Evolutionary conservation across 1,140 invertebrate genomes (phyloP).

Genomic region (Cyclina sinensis): DNA sequence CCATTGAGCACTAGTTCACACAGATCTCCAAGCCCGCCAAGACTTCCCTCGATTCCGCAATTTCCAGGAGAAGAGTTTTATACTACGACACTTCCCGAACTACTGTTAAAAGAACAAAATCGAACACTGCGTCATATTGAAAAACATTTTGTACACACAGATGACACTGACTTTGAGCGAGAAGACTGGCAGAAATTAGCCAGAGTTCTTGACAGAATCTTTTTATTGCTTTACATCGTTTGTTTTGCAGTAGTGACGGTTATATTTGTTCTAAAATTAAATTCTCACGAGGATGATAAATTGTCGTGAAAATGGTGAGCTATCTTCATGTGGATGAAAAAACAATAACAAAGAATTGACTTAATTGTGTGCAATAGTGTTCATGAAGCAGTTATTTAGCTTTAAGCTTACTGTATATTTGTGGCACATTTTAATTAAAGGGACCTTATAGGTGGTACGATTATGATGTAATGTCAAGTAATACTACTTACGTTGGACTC

Average conservation of each 20-base stretch:
- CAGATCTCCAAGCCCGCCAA: not conserved
- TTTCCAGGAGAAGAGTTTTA: not conserved
- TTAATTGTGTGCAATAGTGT: too few species aligned
- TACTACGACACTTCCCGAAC: not conserved
- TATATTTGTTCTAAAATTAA: slow-evolving; percentile 12
- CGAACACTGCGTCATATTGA: slow-evolving; percentile 12
- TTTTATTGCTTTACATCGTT: slow-evolving; percentile 15
- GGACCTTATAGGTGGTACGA: too few species aligned
- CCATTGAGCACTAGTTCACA: not conserved
- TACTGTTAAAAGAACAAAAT: slow-evolving; percentile 1
- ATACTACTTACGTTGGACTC: too few species aligned
- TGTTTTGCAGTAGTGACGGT: slow-evolving; percentile 6
- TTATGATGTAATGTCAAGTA: too few species aligned
- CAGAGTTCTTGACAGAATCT: slow-evolving; percentile 33
- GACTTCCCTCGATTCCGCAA: not conserved
- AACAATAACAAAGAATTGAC: too few species aligned
- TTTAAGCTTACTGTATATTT: too few species aligned
- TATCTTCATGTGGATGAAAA: too few species aligned
- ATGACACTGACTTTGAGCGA: slow-evolving; percentile 3
- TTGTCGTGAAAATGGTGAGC: too few species aligned
- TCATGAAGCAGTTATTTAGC: too few species aligned
- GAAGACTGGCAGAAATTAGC: slow-evolving; percentile 53
- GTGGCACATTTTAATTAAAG: too few species aligned
- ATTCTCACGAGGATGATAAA: not conserved
- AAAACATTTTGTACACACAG: slow-evolving; percentile 15